These are phyloP conservation scores for Oppia nitens DNA, from an alignment of 1,140 invertebrate species.

Conservation along the genomic window DNA sequence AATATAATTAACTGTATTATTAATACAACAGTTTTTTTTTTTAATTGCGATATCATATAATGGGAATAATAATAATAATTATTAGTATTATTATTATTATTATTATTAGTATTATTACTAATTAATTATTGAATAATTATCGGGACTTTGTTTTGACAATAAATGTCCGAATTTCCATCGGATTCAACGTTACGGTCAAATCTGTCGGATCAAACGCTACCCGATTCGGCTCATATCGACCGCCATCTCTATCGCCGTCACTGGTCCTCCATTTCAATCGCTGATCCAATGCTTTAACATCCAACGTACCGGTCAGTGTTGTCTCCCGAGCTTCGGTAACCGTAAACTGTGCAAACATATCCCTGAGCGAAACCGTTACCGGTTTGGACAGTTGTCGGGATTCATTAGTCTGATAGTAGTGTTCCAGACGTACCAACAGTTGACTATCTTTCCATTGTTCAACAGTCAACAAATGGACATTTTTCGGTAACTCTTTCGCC, in stretches of 20 bases:
- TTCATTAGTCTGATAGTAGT: slow-evolving; percentile 58
- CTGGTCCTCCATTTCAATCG: slow-evolving; percentile 26
- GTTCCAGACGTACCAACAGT: slow-evolving; percentile 64
- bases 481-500: slow-evolving; percentile 57
- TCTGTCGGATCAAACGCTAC: not conserved
- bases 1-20: too few relatives aligned
- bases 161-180: slow-evolving; percentile 45
- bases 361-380: slow-evolving; percentile 31
- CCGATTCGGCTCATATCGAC: not conserved
- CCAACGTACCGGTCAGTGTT: slow-evolving; percentile 48
- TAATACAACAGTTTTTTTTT: too few relatives aligned
- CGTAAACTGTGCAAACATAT: slow-evolving; percentile 39
- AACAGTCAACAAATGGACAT: slow-evolving; percentile 66
- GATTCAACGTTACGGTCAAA: slow-evolving; percentile 32
- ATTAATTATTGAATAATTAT: not conserved
- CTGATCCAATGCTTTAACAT: slow-evolving; percentile 36
- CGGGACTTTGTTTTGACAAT: slow-evolving; percentile 25
- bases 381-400: slow-evolving; percentile 37
- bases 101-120: too few relatives aligned
- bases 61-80: too few relatives aligned
- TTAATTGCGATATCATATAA: too few relatives aligned
- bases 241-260: not conserved
- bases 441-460: slow-evolving; percentile 54
- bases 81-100: too few relatives aligned
- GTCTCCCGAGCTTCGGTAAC: slow-evolving; percentile 43